phyloP scores from a whole-genome alignment of 1,140 invertebrate species.

The Drosophila ohnishii region DNA sequence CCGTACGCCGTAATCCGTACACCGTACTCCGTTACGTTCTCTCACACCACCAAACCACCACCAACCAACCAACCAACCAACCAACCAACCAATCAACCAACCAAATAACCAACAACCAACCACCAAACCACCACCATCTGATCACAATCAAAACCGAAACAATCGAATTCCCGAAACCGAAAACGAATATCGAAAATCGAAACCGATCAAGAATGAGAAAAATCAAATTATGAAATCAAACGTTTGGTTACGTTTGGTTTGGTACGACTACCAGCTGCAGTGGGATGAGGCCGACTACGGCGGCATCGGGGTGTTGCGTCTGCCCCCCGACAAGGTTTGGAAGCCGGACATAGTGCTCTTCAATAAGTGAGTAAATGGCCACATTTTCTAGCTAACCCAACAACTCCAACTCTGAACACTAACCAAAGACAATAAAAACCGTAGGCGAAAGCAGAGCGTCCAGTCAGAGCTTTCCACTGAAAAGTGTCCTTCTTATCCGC shows the following conservation, averaged over 20 bases:
- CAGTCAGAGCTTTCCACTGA: slow-evolving; percentile 12
- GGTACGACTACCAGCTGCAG: slow-evolving; percentile 98
- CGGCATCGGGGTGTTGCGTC: slow-evolving; percentile 96
- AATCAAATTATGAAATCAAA: slow-evolving; percentile 99
- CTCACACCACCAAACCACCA: slow-evolving; percentile 41
- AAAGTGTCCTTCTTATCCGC: not conserved
- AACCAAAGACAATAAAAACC: slow-evolving; percentile 23
- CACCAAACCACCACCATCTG: slow-evolving; percentile 59
- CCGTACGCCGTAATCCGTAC: slow-evolving; percentile 28
- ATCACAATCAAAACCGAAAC: slow-evolving; percentile 51
- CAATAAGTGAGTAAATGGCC: slow-evolving; percentile 94
- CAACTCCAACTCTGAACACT: slow-evolving; percentile 50
- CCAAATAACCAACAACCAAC: slow-evolving; percentile 41
- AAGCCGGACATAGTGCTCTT: slow-evolving; percentile 99
- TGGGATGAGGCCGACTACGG: slow-evolving; percentile 99
- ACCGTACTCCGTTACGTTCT: slow-evolving; percentile 36
- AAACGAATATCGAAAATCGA: slow-evolving; percentile 51
- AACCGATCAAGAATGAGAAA: slow-evolving; percentile 94
- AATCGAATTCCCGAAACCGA: slow-evolving; percentile 49
- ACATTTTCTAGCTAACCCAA: slow-evolving; percentile 41
- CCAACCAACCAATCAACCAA: slow-evolving; percentile 34
- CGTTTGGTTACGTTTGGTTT: slow-evolving; percentile 98
- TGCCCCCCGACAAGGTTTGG: slow-evolving; percentile 99
- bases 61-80: slow-evolving; percentile 33
- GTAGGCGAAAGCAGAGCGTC: slow-evolving; percentile 37